Evolutionary conservation across 2,888 invertebrate genomes (phyloP).

Genomic region (Pristionchus maxplancki): DNA sequence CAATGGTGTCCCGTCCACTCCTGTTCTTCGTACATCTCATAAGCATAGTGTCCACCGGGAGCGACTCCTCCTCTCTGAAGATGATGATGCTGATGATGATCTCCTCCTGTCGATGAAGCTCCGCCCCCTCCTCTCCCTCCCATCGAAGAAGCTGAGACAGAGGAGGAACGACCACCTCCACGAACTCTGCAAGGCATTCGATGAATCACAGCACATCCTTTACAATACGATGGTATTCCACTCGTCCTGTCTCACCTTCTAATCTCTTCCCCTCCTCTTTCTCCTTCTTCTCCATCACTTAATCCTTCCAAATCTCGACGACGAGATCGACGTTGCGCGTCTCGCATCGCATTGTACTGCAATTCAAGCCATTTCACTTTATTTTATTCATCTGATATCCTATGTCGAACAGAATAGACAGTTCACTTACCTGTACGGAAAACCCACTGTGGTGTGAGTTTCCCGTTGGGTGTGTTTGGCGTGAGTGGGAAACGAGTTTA

Average conservation of each 20-base stretch:
- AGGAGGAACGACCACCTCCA: conserved; percentile 22
- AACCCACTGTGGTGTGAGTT: too few species aligned
- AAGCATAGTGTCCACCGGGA: not conserved
- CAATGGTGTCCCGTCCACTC: conserved; percentile 4
- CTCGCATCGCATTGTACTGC: conserved; percentile 64
- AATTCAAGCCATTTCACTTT: not conserved
- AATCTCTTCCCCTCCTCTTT: conserved; percentile 23
- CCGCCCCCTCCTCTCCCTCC: not conserved
- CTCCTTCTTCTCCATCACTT: conserved; percentile 34
- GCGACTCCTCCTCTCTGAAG: not conserved
- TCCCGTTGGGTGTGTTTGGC: too few species aligned
- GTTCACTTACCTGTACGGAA: too few species aligned
- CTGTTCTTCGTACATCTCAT: conserved; percentile 27
- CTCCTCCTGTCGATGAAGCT: not conserved
- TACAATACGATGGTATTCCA: not conserved
- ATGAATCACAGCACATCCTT: not conserved
- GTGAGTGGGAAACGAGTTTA: too few species aligned
- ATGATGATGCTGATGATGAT: not conserved
- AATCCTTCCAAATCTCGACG: conserved; percentile 29
- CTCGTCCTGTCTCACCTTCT: conserved; percentile 31
- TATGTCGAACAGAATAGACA: too few species aligned
- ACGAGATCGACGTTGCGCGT: conserved; percentile 56
- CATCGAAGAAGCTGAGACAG: not conserved
- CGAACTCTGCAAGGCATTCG: conserved; percentile 11
- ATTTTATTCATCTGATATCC: too few species aligned